A percentile compares a stretch with the other conserved stretches of the same genome.
Evolutionary conservation across 2,797 vertebrate species (phyloP).

Genomic region (Myripristis murdjan): DNA sequence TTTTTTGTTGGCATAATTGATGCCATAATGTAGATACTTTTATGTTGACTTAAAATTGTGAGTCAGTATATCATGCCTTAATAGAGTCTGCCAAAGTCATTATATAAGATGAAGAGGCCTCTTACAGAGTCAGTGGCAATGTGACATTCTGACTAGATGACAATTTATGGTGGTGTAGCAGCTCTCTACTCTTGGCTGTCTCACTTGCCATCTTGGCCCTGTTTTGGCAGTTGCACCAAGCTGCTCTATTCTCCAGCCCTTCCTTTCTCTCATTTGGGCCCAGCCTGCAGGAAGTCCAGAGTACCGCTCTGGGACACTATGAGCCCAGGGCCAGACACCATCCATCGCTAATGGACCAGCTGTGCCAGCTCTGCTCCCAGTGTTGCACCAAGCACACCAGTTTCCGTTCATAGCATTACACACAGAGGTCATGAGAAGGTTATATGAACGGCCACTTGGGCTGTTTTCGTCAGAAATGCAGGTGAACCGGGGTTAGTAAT

Average conservation of each 20-base stretch:
- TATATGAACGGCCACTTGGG: conserved; percentile 34
- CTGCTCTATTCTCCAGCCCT: conserved; percentile 61
- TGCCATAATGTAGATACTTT: conserved; percentile 60
- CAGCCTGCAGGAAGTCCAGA: conserved; percentile 68
- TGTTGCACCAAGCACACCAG: conserved; percentile 49
- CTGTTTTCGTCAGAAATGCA: conserved; percentile 58
- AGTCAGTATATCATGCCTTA: conserved; percentile 52
- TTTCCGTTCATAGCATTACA: conserved; percentile 63
- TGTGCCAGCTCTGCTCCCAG: conserved; percentile 56
- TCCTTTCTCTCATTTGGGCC: conserved; percentile 65
- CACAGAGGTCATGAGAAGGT: conserved; percentile 59
- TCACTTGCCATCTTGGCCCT: conserved; percentile 49
- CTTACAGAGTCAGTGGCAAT: conserved; percentile 59
- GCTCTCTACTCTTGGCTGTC: conserved; percentile 48
- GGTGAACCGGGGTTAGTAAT: conserved; percentile 60
- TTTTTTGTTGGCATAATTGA: conserved; percentile 45
- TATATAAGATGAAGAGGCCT: conserved; percentile 61
- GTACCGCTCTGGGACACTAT: conserved; percentile 55
- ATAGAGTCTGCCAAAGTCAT: conserved; percentile 56
- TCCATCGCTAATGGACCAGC: conserved; percentile 72
- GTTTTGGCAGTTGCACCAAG: conserved; percentile 56
- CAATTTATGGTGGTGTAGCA: conserved; percentile 60
- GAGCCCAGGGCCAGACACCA: conserved; percentile 65
- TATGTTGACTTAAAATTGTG: conserved; percentile 64
- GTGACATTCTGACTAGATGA: conserved; percentile 69